Conservation (phyloP, 2,888 invertebrate genomes). For the Argyresthia goedartella region DNA sequence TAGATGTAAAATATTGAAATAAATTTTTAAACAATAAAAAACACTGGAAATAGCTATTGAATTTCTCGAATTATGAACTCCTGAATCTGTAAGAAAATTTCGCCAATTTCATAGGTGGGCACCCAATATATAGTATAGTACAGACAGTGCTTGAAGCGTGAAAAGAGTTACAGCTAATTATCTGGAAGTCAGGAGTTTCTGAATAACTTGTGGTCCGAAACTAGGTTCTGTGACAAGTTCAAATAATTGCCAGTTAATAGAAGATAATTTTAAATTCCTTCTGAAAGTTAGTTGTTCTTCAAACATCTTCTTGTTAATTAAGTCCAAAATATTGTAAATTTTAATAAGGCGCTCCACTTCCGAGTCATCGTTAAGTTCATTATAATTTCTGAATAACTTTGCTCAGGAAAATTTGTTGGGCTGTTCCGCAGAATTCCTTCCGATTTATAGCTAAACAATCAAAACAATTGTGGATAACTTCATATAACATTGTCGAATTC, state of each 20-base stretch:
- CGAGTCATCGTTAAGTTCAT: slow-evolving; percentile 24
- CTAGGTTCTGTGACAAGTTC: not conserved
- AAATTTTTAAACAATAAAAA: no score
- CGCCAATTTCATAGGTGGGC: no score
- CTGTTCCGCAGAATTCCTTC: slow-evolving; percentile 28
- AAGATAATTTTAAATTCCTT: not conserved
- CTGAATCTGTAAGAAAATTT: no score
- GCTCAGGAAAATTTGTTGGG: slow-evolving; percentile 25
- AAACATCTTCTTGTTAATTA: not conserved
- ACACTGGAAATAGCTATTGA: no score
- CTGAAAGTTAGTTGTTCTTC: not conserved
- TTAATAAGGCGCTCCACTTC: slow-evolving; percentile 8
- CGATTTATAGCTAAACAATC: slow-evolving; percentile 46
- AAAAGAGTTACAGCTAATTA: no score
- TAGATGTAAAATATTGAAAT: no score
- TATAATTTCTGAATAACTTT: slow-evolving; percentile 33
- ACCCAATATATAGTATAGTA: no score
- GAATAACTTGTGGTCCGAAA: no score
- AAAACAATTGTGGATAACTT: slow-evolving; percentile 13
- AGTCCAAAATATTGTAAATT: not conserved
- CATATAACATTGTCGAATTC: no score
- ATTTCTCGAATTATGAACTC: no score
- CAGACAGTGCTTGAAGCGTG: no score
- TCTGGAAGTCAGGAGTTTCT: no score
- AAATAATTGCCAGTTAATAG: not conserved